Evolutionary conservation across 2,797 vertebrate genomes (phyloP).

Genomic region (Paramormyrops hopkinsi): DNA sequence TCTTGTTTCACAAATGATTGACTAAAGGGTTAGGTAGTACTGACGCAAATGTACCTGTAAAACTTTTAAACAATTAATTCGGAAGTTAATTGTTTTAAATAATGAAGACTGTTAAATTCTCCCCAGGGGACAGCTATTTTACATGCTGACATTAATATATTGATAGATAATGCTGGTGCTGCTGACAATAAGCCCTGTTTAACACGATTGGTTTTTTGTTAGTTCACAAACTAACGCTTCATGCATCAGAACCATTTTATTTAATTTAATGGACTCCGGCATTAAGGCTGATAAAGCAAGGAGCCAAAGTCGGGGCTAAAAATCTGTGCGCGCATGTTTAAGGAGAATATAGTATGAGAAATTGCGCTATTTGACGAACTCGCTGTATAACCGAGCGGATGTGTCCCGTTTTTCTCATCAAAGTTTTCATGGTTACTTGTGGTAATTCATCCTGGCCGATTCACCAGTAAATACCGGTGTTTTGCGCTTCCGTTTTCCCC

Average conservation of each 20-base stretch:
- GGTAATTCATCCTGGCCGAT: background rate
- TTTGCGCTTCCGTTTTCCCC: background rate
- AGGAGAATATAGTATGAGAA: background rate
- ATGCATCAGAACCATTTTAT: background rate
- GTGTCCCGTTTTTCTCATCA: background rate
- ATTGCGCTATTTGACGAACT: background rate
- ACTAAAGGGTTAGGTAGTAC: background rate
- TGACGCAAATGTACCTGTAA: constrained; percentile 2
- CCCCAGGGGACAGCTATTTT: background rate
- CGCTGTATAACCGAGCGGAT: background rate
- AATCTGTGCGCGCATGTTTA: background rate
- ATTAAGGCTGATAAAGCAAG: background rate
- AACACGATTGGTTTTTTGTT: background rate
- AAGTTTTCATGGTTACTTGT: background rate
- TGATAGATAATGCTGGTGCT: background rate
- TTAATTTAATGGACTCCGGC: background rate
- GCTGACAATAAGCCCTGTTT: background rate
- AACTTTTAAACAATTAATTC: background rate
- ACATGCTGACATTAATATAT: constrained; percentile 3
- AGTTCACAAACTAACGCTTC: background rate
- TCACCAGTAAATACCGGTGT: background rate
- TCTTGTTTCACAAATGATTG: constrained; percentile 9
- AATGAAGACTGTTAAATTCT: background rate
- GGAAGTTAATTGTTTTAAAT: constrained; percentile 8
- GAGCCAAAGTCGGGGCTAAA: background rate